Percentiles rank a stretch among this genome's conserved stretches.
phyloP scores from a whole-genome alignment of 2,888 invertebrate species.

The Arge pagana region DNA sequence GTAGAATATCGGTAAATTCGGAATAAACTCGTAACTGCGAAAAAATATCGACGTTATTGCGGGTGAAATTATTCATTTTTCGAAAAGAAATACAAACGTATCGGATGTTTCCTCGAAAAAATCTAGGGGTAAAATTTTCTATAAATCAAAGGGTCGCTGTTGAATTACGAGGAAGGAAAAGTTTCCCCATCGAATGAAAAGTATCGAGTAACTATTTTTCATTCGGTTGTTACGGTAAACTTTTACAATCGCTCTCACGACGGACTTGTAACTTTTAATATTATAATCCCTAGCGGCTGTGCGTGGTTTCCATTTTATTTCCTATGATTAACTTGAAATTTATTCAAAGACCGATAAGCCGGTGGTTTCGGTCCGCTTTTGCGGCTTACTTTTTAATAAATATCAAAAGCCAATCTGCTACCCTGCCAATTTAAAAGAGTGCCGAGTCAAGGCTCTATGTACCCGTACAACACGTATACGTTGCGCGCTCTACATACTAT shows the following conservation, averaged over 20 bases:
- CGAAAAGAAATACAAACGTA: too few relatives aligned
- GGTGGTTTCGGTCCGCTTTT: background rate
- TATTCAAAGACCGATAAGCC: background rate
- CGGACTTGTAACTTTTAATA: background rate
- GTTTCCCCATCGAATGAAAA: slow-evolving; percentile 4
- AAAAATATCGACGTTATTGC: too few relatives aligned
- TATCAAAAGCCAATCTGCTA: background rate
- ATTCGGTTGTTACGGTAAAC: background rate
- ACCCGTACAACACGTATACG: background rate
- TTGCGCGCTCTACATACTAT: too few relatives aligned
- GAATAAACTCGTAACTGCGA: too few relatives aligned
- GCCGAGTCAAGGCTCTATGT: background rate
- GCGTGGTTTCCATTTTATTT: too few relatives aligned
- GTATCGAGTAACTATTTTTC: background rate
- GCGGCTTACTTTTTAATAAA: background rate
- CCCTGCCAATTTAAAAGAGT: slow-evolving; percentile 9
- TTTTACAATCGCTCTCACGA: background rate
- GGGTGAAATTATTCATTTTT: too few relatives aligned
- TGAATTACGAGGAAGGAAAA: too few relatives aligned
- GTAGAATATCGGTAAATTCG: too few relatives aligned
- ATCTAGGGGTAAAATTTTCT: too few relatives aligned
- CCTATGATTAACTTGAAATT: background rate
- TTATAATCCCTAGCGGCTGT: background rate
- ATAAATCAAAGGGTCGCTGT: too few relatives aligned
- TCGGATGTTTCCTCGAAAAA: too few relatives aligned